Percentiles rank a stretch among this genome's conserved stretches.
These are phyloP conservation scores for Ferrisia virgata DNA, from an alignment of 2,888 invertebrate species.

Conservation along the genomic window DNA sequence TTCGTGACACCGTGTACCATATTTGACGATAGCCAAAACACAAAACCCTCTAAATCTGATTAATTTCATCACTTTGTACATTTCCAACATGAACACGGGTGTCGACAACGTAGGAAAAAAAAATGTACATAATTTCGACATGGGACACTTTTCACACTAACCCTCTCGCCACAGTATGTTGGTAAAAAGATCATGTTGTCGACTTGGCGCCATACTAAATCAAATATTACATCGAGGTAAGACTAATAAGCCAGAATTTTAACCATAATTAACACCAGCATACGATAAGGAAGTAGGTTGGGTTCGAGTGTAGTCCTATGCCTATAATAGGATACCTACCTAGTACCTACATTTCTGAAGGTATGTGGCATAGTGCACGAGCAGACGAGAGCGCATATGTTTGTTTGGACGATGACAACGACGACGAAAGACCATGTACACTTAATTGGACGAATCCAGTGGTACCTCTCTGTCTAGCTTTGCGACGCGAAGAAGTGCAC, in stretches of 20 bases:
- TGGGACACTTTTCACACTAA: background rate
- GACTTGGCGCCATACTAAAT: slow-evolving; percentile 19
- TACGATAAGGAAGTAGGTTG: background rate
- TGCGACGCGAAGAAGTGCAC: no score
- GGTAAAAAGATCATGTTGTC: slow-evolving; percentile 6
- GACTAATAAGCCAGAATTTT: background rate
- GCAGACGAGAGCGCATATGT: background rate
- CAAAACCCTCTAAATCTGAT: no score
- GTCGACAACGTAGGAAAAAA: background rate
- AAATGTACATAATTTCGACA: background rate
- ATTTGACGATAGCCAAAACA: no score
- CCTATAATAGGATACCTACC: background rate
- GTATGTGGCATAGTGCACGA: no score
- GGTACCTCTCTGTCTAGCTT: background rate
- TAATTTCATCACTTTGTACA: background rate
- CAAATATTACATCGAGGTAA: slow-evolving; percentile 7
- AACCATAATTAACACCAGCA: background rate
- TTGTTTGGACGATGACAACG: background rate
- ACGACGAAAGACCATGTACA: background rate
- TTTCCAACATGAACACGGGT: background rate
- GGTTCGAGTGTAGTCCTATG: background rate
- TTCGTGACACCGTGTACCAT: no score
- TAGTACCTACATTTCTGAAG: no score
- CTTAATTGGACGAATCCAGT: slow-evolving; percentile 24
- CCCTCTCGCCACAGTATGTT: no score